phyloP scores from a whole-genome alignment of 2,113 vertebrate genomes.

The Anseranas semipalmata region DNA sequence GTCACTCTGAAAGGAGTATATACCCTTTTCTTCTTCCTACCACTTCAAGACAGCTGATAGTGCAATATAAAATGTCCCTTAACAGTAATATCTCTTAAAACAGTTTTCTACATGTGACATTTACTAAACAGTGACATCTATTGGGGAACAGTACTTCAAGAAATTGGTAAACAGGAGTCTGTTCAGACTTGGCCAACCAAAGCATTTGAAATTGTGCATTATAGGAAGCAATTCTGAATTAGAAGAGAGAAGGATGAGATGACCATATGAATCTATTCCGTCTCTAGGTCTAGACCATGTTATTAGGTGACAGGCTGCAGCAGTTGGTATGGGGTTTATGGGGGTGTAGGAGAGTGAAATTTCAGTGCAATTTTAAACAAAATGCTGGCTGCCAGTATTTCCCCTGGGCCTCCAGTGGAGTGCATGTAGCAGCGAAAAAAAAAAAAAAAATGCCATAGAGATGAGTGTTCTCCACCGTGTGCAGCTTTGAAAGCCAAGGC shows the following conservation, averaged over 20 bases:
- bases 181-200: not conserved
- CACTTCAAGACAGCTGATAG: not conserved
- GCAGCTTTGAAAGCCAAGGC: not conserved
- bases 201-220: not conserved
- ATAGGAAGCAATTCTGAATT: not conserved
- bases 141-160: not conserved
- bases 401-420: not conserved
- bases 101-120: not conserved
- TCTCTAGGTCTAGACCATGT: not conserved
- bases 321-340: not conserved
- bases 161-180: not conserved
- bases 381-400: not conserved
- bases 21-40: not conserved
- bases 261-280: not conserved
- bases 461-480: not conserved
- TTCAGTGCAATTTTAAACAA: not conserved
- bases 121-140: slow-evolving; percentile 40
- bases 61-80: not conserved
- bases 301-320: not conserved
- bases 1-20: not conserved
- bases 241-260: not conserved
- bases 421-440: too few relatives aligned
- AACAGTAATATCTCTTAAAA: not conserved
- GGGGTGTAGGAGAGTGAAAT: not conserved
- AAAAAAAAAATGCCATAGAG: not conserved